phyloP scores from a whole-genome alignment of 2,888 invertebrate species.

The Priocnemis perturbator region DNA sequence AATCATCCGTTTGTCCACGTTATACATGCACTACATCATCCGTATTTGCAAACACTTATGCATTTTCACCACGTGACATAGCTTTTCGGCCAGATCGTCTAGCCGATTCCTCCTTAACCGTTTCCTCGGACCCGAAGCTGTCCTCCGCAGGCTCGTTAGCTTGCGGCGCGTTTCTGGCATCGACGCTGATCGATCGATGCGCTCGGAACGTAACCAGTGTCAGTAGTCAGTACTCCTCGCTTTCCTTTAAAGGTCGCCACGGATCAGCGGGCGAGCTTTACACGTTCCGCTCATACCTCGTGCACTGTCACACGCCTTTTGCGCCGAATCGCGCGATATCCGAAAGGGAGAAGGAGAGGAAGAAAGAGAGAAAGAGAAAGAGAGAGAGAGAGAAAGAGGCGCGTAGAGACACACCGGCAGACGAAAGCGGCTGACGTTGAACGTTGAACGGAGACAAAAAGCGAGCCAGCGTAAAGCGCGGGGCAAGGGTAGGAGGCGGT shows the following conservation, averaged over 20 bases:
- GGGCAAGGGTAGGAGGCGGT: conserved; percentile 17
- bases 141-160: neutral
- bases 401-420: neutral
- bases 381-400: neutral
- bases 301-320: conserved; percentile 28
- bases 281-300: conserved; percentile 34
- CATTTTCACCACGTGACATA: too few relatives aligned
- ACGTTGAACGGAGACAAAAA: neutral
- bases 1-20: too few relatives aligned
- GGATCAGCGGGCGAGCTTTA: conserved; percentile 43
- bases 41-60: too few relatives aligned
- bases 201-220: conserved; percentile 13
- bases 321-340: conserved; percentile 33
- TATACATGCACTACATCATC: too few relatives aligned
- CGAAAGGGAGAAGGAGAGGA: neutral
- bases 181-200: conserved; percentile 8
- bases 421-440: neutral
- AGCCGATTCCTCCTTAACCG: too few relatives aligned
- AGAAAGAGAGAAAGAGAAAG: neutral
- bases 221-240: conserved; percentile 23
- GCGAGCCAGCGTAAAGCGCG: too few relatives aligned
- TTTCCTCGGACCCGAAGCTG: too few relatives aligned
- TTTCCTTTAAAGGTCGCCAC: conserved; percentile 50
- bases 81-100: too few relatives aligned
- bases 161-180: neutral